Conservation (phyloP, 2,888 invertebrate species). For the Drosophila meridiana region DNA sequence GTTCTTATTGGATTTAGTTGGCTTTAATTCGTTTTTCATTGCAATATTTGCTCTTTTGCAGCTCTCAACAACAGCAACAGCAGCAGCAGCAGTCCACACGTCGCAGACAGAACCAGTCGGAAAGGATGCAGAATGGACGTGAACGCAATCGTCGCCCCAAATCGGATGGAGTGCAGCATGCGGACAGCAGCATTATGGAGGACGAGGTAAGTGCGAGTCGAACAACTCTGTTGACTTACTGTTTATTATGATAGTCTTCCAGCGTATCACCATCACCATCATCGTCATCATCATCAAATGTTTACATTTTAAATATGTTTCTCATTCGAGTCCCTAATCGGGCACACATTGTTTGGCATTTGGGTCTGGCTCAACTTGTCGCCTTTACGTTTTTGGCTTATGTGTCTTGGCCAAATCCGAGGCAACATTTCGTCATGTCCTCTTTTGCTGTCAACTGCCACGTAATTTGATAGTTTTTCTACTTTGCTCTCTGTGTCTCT, state of each 20-base stretch:
- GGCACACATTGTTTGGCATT: slow-evolving; percentile 39
- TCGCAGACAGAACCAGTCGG: slow-evolving; percentile 79
- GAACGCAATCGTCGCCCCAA: slow-evolving; percentile 83
- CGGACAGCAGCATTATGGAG: slow-evolving; percentile 84
- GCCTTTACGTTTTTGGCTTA: slow-evolving; percentile 45
- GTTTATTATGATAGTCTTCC: slow-evolving; percentile 39
- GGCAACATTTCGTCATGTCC: slow-evolving; percentile 3
- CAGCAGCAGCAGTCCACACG: slow-evolving; percentile 75
- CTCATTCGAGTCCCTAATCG: slow-evolving; percentile 20
- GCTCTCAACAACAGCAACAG: slow-evolving; percentile 52
- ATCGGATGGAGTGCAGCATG: slow-evolving; percentile 83
- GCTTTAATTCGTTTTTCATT: slow-evolving; percentile 38
- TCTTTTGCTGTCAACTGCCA: slow-evolving; percentile 61
- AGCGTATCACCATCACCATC: not conserved
- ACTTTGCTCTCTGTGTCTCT: slow-evolving; percentile 56
- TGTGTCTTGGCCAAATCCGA: slow-evolving; percentile 28
- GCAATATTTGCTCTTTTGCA: slow-evolving; percentile 47
- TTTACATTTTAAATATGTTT: slow-evolving; percentile 65
- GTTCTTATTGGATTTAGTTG: slow-evolving; percentile 8
- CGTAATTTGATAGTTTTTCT: slow-evolving; percentile 80
- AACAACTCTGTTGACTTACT: slow-evolving; percentile 2
- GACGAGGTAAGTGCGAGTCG: slow-evolving; percentile 81
- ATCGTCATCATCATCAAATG: slow-evolving; percentile 32
- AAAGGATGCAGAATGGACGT: slow-evolving; percentile 77
- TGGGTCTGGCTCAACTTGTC: slow-evolving; percentile 38